These are phyloP conservation scores for Epizoanthus ramosus DNA, from an alignment of 92 coral and sea anemone genomes.

Conservation along the genomic window DNA sequence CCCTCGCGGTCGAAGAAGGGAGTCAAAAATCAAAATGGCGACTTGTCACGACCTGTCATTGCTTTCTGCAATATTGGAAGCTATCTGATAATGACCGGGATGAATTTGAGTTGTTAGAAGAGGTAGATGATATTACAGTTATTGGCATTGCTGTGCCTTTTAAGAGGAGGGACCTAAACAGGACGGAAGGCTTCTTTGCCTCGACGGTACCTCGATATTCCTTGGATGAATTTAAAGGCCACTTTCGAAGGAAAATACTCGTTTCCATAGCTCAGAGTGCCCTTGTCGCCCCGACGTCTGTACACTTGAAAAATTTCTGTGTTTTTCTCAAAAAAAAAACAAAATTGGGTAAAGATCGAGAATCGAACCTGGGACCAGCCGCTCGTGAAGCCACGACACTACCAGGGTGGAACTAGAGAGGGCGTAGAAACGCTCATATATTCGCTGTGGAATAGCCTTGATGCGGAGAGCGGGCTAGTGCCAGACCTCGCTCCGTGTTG, in stretches of 20 bases:
- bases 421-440: too few species aligned
- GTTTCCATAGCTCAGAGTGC: too few species aligned
- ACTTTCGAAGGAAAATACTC: constrained; percentile 5
- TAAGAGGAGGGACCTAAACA: constrained; percentile 17
- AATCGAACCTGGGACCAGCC: too few species aligned
- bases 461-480: too few species aligned
- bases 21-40: constrained; percentile 18
- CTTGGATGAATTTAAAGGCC: constrained; percentile 25
- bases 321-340: too few species aligned
- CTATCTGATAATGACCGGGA: neutral
- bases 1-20: constrained; percentile 7
- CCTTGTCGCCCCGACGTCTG: too few species aligned
- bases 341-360: too few species aligned
- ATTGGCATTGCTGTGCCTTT: neutral
- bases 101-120: constrained; percentile 8
- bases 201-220: constrained; percentile 9
- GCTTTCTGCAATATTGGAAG: constrained; percentile 12
- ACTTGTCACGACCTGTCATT: neutral
- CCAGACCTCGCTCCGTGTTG: too few species aligned
- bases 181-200: constrained; percentile 5
- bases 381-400: too few species aligned
- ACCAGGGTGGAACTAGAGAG: too few species aligned
- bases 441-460: too few species aligned
- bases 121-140: constrained; percentile 6
- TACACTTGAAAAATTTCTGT: too few species aligned